Evolutionary conservation across 2,888 invertebrate genomes (phyloP).

Genomic region (Erebia ligea): DNA sequence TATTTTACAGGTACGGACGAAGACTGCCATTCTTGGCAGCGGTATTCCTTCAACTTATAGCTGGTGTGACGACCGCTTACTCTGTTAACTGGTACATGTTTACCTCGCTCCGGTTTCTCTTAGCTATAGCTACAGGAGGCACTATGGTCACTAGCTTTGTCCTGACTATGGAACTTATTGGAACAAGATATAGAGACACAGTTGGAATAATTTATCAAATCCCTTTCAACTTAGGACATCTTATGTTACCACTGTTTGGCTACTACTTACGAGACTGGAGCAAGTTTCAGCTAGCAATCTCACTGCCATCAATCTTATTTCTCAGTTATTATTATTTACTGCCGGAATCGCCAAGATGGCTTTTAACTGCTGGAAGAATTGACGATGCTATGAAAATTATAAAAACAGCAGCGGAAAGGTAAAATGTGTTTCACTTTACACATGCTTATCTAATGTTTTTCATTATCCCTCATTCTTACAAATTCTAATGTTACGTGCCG

Average conservation of each 20-base stretch:
- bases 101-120: slow-evolving; percentile 86
- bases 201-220: slow-evolving; percentile 87
- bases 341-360: slow-evolving; percentile 93
- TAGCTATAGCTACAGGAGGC: slow-evolving; percentile 91
- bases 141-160: slow-evolving; percentile 92
- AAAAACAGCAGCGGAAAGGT: slow-evolving; percentile 85
- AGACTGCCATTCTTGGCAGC: slow-evolving; percentile 88
- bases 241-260: slow-evolving; percentile 84
- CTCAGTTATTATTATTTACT: slow-evolving; percentile 88
- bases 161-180: slow-evolving; percentile 87
- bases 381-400: slow-evolving; percentile 86
- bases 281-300: slow-evolving; percentile 86
- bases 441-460: no score
- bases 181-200: slow-evolving; percentile 84
- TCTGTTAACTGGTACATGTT: slow-evolving; percentile 87
- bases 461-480: not conserved
- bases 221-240: slow-evolving; percentile 88
- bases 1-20: slow-evolving; percentile 86
- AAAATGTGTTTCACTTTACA: slow-evolving; percentile 29
- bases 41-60: slow-evolving; percentile 87
- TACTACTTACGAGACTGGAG: slow-evolving; percentile 87
- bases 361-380: slow-evolving; percentile 86
- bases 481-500: slow-evolving; percentile 1
- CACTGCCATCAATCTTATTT: slow-evolving; percentile 84
- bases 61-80: slow-evolving; percentile 88